Percentiles rank a stretch among this genome's conserved stretches.
phyloP scores from a whole-genome alignment of 2,888 invertebrate species.

The Malachius bipustulatus region DNA sequence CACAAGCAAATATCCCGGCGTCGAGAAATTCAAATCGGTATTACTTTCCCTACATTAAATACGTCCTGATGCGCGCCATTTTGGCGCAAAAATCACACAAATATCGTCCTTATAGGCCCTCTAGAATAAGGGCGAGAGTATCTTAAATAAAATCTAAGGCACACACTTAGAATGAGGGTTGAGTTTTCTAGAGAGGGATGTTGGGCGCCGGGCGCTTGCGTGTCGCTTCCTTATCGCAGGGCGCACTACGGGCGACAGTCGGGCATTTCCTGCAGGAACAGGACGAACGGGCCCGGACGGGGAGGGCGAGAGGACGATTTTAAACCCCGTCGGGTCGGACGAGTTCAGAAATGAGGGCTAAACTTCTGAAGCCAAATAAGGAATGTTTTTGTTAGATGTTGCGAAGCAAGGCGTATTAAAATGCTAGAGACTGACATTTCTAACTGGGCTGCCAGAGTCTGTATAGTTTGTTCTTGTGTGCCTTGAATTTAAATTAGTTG shows the following conservation, averaged over 20 bases:
- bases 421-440: no score
- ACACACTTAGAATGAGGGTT: constrained; percentile 31
- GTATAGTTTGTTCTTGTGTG: no score
- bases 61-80: constrained; percentile 29
- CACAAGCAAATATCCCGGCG: no score
- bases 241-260: constrained; percentile 18
- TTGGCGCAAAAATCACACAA: constrained; percentile 31
- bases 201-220: constrained; percentile 18
- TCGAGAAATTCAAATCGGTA: constrained; percentile 33
- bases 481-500: no score
- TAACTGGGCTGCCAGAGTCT: no score
- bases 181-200: constrained; percentile 32
- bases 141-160: constrained; percentile 34
- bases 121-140: constrained; percentile 28
- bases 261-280: no score
- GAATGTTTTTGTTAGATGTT: constrained; percentile 22
- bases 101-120: constrained; percentile 28
- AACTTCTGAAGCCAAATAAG: constrained; percentile 30
- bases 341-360: constrained; percentile 32
- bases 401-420: neutral
- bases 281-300: constrained; percentile 12
- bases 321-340: constrained; percentile 27
- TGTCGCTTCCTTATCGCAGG: constrained; percentile 12
- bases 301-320: constrained; percentile 30
- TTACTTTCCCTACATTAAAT: constrained; percentile 37